Percentiles rank a stretch among this genome's conserved stretches.
These are phyloP conservation scores for Symphodus melops DNA, from an alignment of 2,113 vertebrate genomes.

Conservation along the genomic window DNA sequence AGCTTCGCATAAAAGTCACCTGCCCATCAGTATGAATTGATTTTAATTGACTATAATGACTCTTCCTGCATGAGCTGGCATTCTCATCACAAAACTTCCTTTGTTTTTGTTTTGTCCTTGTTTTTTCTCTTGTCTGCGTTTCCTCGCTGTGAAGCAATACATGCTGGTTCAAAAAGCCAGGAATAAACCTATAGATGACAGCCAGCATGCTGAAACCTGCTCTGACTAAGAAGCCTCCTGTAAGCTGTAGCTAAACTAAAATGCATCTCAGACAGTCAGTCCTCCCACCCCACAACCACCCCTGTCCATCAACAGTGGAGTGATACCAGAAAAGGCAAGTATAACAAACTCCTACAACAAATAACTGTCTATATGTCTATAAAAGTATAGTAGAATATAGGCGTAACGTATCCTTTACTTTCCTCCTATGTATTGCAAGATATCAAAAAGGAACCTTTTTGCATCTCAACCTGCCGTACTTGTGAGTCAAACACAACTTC, in stretches of 20 bases:
- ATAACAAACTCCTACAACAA: neutral
- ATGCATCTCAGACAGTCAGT: neutral
- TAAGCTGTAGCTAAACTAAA: neutral
- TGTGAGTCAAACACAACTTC: neutral
- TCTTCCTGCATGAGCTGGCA: neutral
- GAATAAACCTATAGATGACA: neutral
- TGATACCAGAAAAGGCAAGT: neutral
- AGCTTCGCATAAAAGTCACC: neutral
- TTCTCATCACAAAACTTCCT: neutral
- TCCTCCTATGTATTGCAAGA: too few species aligned
- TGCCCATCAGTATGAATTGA: neutral
- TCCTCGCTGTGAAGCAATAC: neutral
- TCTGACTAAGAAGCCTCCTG: neutral
- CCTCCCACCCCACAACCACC: too few species aligned
- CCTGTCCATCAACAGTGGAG: neutral
- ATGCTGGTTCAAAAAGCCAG: neutral
- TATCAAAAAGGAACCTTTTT: neutral
- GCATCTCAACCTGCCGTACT: too few species aligned
- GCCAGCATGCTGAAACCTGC: neutral
- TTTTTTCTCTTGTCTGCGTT: neutral
- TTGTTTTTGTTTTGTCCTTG: too few species aligned
- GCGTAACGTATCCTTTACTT: too few species aligned
- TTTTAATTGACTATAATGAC: neutral
- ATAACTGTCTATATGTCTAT: neutral
- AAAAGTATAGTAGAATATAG: neutral